These are phyloP conservation scores for Pseudochromis fuscus DNA, from an alignment of 2,797 vertebrate species.

Conservation along the genomic window DNA sequence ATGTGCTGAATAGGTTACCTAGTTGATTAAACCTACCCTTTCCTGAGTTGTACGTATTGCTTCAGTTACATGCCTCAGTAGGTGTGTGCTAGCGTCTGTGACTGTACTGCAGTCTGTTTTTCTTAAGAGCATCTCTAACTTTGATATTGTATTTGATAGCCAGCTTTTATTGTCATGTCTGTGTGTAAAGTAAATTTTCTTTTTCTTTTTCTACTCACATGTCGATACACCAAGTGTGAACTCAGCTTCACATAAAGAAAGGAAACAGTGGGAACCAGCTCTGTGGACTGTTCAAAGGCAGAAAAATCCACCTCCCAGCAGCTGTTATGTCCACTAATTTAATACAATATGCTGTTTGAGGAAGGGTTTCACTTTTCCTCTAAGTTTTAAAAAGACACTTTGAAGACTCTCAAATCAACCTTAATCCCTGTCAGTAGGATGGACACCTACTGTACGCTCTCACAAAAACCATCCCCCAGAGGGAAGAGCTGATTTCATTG, in stretches of 20 bases:
- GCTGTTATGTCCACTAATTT: not conserved
- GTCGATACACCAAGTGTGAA: no score
- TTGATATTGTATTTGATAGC: no score
- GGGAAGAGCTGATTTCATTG: no score
- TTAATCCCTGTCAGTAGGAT: no score
- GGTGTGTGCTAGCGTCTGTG: not conserved
- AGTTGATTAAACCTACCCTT: not conserved
- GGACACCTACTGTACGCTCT: no score
- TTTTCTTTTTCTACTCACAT: no score
- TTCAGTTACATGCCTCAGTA: not conserved
- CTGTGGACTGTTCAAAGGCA: not conserved
- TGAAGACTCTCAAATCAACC: no score
- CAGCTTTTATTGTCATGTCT: not conserved
- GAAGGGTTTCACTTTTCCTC: not conserved
- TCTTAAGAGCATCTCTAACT: no score
- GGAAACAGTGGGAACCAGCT: not conserved
- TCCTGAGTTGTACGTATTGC: conserved; percentile 1
- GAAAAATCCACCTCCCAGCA: not conserved
- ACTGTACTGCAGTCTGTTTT: not conserved
- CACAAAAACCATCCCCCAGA: no score
- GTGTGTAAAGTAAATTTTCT: not conserved
- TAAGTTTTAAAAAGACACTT: not conserved
- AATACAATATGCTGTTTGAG: not conserved
- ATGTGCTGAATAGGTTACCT: not conserved
- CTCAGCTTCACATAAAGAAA: no score